Evolutionary conservation across 1,140 invertebrate genomes (phyloP), one percentile per base, ranked within the genome.

Genomic region (Eupeodes corollae): DNA sequence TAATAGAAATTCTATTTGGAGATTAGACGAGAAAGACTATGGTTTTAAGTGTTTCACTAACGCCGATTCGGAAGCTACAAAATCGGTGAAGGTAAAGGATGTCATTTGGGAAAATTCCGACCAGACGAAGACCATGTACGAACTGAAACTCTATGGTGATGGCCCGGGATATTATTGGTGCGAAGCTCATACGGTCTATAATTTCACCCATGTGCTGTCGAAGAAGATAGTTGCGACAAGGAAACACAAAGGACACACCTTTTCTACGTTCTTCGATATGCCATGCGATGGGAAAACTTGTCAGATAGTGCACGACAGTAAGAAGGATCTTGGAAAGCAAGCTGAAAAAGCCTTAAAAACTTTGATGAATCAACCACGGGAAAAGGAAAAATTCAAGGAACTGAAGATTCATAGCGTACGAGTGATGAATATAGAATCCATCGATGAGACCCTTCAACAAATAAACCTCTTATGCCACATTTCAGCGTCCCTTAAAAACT

Each of bases 141-240:
- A 61, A 52, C 6, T 73, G 6, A 56, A 58, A 45, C 37, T 58
- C 5, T 42, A 63, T 6, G 59, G 56, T 21, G 61, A 68, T 11
- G 58, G 57, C 12, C 56, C 69, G 3, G 69, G 68, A 12, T 57
- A 67, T 44, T 75, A 73, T 52, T 72, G 70, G 69, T 74, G 73
- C 49, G 61, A 70, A 54, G 67, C 56, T 15, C 58, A 66, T 45
- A 60, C 54, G 3, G 52, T 58, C 8, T 53, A 49, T 5, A 42
- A 57, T 44, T 63, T 64, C 44, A 26, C 57, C 42, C 15, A 55
- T 11, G 43, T 65, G 11, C 12, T 37, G 31, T 49, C 54, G 3
- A 18, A 39, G 47, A 53, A 52, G 37, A 14, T 70, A 42, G 48
- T 68, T 37, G 56, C 61, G 8, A 53, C 48, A 12, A 63, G 60